phyloP scores from a whole-genome alignment of 2,113 vertebrate species.

The Trachemys scripta region DNA sequence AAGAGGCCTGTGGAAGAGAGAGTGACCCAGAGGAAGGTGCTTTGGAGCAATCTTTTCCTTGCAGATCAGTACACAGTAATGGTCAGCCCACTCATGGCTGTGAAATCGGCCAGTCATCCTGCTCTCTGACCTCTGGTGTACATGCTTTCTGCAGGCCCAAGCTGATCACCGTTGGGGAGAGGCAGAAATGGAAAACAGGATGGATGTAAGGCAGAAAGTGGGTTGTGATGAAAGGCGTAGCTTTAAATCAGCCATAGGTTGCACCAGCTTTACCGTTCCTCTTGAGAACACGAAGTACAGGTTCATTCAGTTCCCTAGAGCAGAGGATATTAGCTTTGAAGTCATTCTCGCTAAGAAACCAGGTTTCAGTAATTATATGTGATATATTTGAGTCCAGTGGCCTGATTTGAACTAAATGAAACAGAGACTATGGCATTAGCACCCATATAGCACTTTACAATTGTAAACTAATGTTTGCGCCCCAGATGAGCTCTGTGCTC shows the following conservation, averaged over 20 bases:
- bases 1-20: fast-evolving
- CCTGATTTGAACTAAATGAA: background rate
- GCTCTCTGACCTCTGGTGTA: fast-evolving
- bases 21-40: background rate
- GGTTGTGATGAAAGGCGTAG: background rate
- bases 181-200: too few relatives aligned
- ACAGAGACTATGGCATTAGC: background rate
- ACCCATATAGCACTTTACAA: background rate
- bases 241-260: background rate
- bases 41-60: background rate
- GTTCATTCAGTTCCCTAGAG: fast-evolving
- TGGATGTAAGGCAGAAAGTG: background rate
- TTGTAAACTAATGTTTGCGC: background rate
- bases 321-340: fast-evolving
- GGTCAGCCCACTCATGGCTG: background rate
- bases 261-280: background rate
- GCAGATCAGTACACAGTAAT: background rate
- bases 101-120: fast-evolving
- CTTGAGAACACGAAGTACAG: fast-evolving
- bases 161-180: fast-evolving
- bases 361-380: background rate
- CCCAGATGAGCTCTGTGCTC: background rate
- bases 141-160: background rate
- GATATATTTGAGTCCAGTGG: background rate
- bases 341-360: fast-evolving